Evolutionary conservation across 2,113 vertebrate species (phyloP), one percentile per base, ranked within the genome.

Genomic region (Tetraodon nigroviridis): DNA sequence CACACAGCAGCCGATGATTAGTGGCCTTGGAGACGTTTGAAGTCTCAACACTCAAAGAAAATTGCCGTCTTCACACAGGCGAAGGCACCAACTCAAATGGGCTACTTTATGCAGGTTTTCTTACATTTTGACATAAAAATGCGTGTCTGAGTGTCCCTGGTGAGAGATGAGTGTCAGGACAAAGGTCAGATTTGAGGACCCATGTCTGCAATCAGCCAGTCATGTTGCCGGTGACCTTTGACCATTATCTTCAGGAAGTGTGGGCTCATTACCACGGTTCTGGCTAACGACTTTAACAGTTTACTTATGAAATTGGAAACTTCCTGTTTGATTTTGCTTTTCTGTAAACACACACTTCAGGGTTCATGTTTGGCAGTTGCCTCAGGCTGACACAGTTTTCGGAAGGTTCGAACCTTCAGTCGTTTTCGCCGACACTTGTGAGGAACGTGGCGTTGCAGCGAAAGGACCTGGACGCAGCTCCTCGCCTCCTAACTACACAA

Each of bases 221-320:
- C 56, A 46, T 75, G 72, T 57, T 47, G 69, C 64, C 54, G 71
- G 82, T 83, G 73, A 62, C 73, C 76, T 77, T 51, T 80, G 70
- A 73, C 80, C 64, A 22, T 3, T 20, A 7, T 19, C 6, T 22
- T 24, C 5, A 74, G 63, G 72, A 67, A 63, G 32, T 51, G 44
- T 27, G 17, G 50, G 21, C 49, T 58, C 1, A 18, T 49, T 60
- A 20, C 29, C 44, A 45, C 47, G 53, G 45, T 13, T 17, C 19
- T 32, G 8, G 3, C 24, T 76, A 54, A 64, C 61, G 53, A 42
- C 54, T 32, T 57, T 14, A 69, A 42, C 18, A n/a, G 24, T 10
- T 37, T 37, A 37, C 8, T 37, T 8, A 37, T 37, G 32, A 53
- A 55, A 68, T 40, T 6, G 49, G 4, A n/a, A 50, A 15, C 51